Evolutionary conservation across 2,888 invertebrate species (phyloP).

Genomic region (Griposia aprilina): DNA sequence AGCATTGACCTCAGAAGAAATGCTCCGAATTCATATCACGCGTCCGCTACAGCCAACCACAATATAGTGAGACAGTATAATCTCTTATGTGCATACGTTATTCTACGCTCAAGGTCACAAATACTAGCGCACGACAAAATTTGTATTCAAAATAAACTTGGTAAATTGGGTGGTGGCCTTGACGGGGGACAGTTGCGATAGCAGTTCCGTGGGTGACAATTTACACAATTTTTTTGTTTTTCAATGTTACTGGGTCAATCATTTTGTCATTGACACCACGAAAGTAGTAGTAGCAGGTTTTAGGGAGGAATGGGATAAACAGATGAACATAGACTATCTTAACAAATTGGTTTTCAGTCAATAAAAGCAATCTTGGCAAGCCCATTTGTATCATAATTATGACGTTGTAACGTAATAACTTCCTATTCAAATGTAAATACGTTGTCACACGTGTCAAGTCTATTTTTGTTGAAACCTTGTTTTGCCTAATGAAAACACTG

Average conservation of each 20-base stretch:
- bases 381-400: neutral
- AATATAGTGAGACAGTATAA: slow-evolving; percentile 73
- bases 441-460: neutral
- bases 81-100: slow-evolving; percentile 66
- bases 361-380: neutral
- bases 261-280: neutral
- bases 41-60: slow-evolving; percentile 60
- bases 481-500: neutral
- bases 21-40: slow-evolving; percentile 69
- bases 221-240: slow-evolving; percentile 11
- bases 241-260: slow-evolving; percentile 17
- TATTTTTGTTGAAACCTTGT: neutral
- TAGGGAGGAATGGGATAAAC: neutral
- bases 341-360: neutral
- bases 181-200: slow-evolving; percentile 40
- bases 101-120: slow-evolving; percentile 70
- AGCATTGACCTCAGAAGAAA: slow-evolving; percentile 61
- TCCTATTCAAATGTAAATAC: too few relatives aligned
- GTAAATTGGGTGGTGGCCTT: slow-evolving; percentile 53
- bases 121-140: slow-evolving; percentile 74
- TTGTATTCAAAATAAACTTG: slow-evolving; percentile 68
- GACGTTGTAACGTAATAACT: neutral
- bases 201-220: slow-evolving; percentile 22
- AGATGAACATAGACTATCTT: neutral
- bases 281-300: neutral